Evolutionary conservation across 2,888 invertebrate genomes (phyloP).

Genomic region (Cephus pygmeus): DNA sequence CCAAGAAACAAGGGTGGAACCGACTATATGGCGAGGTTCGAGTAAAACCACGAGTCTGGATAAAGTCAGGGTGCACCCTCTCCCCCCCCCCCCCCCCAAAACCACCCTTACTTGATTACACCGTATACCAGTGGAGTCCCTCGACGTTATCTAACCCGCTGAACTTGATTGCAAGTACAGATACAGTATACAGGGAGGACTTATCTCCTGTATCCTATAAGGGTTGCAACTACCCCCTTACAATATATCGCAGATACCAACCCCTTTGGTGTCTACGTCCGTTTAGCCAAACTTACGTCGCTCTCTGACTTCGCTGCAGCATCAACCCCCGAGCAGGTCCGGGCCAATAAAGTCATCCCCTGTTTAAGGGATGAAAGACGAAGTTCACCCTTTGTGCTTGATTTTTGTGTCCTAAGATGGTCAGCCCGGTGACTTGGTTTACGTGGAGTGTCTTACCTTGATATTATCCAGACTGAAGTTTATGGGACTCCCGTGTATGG

Average conservation of each 20-base stretch:
- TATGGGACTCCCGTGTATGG: neutral
- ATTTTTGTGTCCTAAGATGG: neutral
- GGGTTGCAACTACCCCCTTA: neutral
- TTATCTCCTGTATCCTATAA: neutral
- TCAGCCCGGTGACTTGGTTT: neutral
- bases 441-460: neutral
- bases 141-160: neutral
- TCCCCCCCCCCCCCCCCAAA: neutral
- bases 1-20: neutral
- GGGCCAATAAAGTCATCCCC: neutral
- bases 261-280: conserved; percentile 31
- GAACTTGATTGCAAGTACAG: neutral
- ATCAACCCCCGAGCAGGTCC: neutral
- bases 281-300: conserved; percentile 19
- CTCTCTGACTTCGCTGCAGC: neutral
- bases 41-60: neutral
- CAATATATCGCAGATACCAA: conserved; percentile 5
- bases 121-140: neutral
- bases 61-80: neutral
- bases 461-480: neutral
- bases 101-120: conserved; percentile 36
- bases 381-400: neutral
- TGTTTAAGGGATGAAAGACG: neutral
- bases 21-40: neutral
- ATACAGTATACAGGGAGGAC: neutral